Conservation (phyloP, 2,113 vertebrate genomes). For the Haemorhous mexicanus region DNA sequence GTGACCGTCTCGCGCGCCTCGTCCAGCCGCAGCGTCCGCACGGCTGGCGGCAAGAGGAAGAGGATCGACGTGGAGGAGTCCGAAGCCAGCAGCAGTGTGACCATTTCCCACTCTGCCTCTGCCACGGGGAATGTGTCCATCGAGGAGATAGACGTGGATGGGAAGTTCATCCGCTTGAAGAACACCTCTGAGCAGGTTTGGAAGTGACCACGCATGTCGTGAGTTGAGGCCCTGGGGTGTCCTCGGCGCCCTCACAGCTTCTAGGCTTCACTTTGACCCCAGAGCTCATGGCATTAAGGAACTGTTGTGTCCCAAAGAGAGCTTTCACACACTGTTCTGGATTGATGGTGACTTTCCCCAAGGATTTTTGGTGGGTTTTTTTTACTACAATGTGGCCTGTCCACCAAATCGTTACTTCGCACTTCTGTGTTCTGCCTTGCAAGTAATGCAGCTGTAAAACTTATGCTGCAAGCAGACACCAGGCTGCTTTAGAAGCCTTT, state of each 20-base stretch:
- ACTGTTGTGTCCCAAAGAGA: background rate
- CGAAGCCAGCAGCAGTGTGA: slow-evolving; percentile 86
- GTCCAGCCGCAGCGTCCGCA: slow-evolving; percentile 81
- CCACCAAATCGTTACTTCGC: rapidly evolving
- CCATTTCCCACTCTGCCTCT: slow-evolving; percentile 85
- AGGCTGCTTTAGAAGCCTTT: background rate
- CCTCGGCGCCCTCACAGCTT: background rate
- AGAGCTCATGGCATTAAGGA: background rate
- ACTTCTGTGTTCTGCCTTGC: background rate
- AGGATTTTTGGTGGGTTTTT: background rate
- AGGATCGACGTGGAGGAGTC: slow-evolving; percentile 85
- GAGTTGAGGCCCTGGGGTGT: background rate
- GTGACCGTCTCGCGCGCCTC: slow-evolving; percentile 86
- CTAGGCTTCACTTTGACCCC: background rate
- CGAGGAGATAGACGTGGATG: slow-evolving; percentile 88
- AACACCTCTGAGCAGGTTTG: slow-evolving; percentile 85
- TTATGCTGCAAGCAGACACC: background rate
- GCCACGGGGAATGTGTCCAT: slow-evolving; percentile 84
- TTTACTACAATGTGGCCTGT: background rate
- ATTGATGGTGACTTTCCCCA: background rate
- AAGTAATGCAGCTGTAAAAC: background rate
- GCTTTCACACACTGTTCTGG: background rate
- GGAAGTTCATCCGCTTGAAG: slow-evolving; percentile 87
- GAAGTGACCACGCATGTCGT: rapidly evolving
- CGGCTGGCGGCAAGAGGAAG: slow-evolving; percentile 84